phyloP scores from a whole-genome alignment of 2,888 invertebrate genomes.

The Lepidonotus clava region DNA sequence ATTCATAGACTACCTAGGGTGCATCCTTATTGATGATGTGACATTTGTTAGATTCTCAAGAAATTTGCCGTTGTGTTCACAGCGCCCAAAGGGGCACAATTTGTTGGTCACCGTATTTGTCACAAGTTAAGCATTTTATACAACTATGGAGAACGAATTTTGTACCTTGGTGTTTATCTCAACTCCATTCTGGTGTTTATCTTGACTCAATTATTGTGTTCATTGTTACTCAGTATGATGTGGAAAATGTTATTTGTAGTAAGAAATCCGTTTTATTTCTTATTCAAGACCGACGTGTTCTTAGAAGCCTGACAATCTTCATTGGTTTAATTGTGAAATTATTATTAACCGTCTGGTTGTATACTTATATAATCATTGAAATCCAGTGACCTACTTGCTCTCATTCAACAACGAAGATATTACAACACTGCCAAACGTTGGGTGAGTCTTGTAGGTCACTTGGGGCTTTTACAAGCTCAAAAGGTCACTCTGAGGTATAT shows the following conservation, averaged over 20 bases:
- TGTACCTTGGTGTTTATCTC: slow-evolving; percentile 35
- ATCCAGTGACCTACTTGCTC: not conserved
- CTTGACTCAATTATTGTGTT: not conserved
- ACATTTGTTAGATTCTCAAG: no score
- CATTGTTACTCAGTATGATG: not conserved
- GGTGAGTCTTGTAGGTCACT: not conserved
- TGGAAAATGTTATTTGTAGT: no score
- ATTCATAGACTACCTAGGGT: no score
- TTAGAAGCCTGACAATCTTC: not conserved
- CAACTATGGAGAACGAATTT: not conserved
- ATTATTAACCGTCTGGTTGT: not conserved
- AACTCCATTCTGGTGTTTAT: not conserved
- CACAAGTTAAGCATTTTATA: slow-evolving; percentile 17
- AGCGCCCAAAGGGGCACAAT: not conserved
- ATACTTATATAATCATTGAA: not conserved
- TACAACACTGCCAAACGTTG: slow-evolving; percentile 44
- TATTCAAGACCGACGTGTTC: not conserved
- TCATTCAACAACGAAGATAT: slow-evolving; percentile 11
- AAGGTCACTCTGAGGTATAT: slow-evolving; percentile 7
- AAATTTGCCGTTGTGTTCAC: slow-evolving; percentile 1
- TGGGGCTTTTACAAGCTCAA: not conserved
- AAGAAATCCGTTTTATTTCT: no score
- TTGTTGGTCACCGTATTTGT: not conserved
- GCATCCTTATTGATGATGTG: no score
- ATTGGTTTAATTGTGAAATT: not conserved